These are phyloP conservation scores for Neopipo cinnamomea DNA, from an alignment of 2,113 vertebrate species.

Conservation along the genomic window DNA sequence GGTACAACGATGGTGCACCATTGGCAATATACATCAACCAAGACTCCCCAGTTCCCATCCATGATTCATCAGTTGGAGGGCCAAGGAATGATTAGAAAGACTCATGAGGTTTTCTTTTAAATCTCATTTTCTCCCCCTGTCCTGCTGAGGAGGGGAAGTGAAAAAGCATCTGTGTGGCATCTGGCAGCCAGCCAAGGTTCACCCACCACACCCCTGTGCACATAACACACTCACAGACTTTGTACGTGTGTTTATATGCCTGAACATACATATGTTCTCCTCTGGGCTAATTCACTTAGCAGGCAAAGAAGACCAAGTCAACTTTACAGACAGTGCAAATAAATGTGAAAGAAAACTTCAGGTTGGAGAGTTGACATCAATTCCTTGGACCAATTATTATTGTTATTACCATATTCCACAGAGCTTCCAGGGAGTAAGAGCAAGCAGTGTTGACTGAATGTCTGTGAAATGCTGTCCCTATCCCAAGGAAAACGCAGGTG, in stretches of 20 bases:
- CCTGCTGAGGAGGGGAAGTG: not conserved
- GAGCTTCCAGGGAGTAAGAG: not conserved
- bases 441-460: not conserved
- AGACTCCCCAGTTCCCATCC: not conserved
- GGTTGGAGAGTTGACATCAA: not conserved
- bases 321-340: not conserved
- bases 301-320: not conserved
- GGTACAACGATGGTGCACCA: accelerated
- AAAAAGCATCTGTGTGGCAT: not conserved
- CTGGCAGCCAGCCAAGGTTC: not conserved
- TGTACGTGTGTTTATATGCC: not conserved
- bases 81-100: not conserved
- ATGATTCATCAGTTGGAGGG: not conserved
- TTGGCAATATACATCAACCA: not conserved
- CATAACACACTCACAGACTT: not conserved
- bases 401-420: not conserved
- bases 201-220: not conserved
- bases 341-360: not conserved
- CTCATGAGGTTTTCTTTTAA: not conserved
- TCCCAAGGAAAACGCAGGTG: not conserved
- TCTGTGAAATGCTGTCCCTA: not conserved
- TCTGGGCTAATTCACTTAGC: not conserved
- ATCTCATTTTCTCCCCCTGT: not conserved
- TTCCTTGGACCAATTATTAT: not conserved
- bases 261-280: not conserved